Conservation (phyloP, 92 coral and sea anemone species). For the Porites rus region DNA sequence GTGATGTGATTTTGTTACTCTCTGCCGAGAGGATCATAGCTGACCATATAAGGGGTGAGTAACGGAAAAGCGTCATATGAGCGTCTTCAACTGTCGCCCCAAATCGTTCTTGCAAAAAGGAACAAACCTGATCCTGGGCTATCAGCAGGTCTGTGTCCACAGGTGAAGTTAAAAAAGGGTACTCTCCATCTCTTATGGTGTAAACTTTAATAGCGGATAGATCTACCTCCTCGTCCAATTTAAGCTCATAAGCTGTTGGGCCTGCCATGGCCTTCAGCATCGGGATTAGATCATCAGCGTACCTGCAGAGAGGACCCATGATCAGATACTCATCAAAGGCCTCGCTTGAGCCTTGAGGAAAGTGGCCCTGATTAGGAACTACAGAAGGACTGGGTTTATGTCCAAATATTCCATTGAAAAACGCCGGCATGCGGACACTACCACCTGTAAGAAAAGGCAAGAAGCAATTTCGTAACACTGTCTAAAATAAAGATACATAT, state of each 20-base stretch:
- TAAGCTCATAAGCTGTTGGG: conserved; percentile 61
- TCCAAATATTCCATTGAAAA: conserved; percentile 87
- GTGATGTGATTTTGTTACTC: conserved; percentile 64
- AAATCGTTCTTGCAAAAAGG: conserved; percentile 57
- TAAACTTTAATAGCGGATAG: conserved; percentile 74
- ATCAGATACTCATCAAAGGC: conserved; percentile 80
- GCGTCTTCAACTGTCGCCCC: conserved; percentile 54
- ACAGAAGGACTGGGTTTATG: conserved; percentile 91
- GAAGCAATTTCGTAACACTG: not conserved
- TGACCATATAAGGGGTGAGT: conserved; percentile 84
- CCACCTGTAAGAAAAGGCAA: conserved; percentile 62
- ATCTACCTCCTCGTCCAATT: conserved; percentile 73
- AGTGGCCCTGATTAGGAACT: conserved; percentile 83
- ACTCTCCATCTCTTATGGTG: conserved; percentile 60
- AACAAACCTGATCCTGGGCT: conserved; percentile 53
- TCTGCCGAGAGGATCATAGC: conserved; percentile 74
- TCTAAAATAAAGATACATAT: too few relatives aligned
- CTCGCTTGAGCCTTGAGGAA: conserved; percentile 73
- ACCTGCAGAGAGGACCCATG: conserved; percentile 91
- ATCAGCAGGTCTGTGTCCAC: conserved; percentile 62
- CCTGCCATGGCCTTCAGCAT: conserved; percentile 87
- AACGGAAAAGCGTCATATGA: conserved; percentile 64
- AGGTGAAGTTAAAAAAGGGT: conserved; percentile 72
- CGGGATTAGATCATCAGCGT: conserved; percentile 76
- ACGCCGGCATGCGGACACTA: conserved; percentile 88